Base-by-base conservation (phyloP, 2,888 invertebrate species). In the Muschampia plurimacula region DNA sequence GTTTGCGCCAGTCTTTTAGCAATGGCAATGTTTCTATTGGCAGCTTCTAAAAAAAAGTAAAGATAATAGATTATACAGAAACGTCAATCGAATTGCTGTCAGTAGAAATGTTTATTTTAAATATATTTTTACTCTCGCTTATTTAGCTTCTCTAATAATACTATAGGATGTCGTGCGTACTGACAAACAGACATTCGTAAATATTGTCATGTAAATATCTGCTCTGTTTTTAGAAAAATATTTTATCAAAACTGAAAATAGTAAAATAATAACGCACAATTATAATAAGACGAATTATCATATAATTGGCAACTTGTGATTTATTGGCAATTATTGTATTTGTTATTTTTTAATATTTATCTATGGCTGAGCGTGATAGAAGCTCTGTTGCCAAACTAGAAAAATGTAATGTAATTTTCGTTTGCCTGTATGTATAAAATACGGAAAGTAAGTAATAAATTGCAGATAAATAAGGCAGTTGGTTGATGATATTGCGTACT, bases 231-330 rank as follows among this genome's bases (percentile, higher is more conserved):
- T 75, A 44, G 46, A 74, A 62, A 72, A 74, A 76, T 74, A 67
- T 69, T 69, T 67, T 72, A 69, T 77, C 74, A 74, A 77, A 75
- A 75, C 77, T 80, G 80, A 78, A 80, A 80, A 80, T 80, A 80
- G 80, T 80, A 80, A 79, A 80, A 78, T 77, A 75, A 77, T 76
- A 75, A 74, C 80, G 80, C 80, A 80, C 80, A 80, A 80, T 73
- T 12, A 32, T 46, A 60, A 67, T 44, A 62, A 36, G 60, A 28
- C 28, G 28, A 57, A 52, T 55, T 64, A 55, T 60, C 7, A 52
- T 69, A 8, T 69, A n/a, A 57, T 70, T 70, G 64, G 49, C 65
- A 63, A 70, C 64, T 69, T 41, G 28, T 28, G 28, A 28, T 52
- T 63, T 41, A 13, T 28, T 28, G 28, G 28, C 28, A 28, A 44